phyloP scores from a whole-genome alignment of 2,888 invertebrate genomes.

The Drosophila paucipuncta region DNA sequence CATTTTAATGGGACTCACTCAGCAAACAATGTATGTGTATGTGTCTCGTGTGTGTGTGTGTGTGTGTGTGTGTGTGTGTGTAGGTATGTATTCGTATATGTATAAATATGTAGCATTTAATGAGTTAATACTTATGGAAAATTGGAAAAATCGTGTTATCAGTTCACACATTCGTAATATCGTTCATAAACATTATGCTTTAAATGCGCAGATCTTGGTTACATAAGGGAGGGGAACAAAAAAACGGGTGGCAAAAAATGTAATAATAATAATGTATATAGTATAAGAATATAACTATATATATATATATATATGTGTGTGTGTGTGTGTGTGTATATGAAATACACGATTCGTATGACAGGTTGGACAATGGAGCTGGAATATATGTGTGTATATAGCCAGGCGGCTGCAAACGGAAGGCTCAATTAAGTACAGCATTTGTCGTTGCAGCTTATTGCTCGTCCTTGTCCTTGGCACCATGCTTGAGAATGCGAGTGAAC shows the following conservation, averaged over 20 bases:
- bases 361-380: conserved; percentile 44
- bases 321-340: conserved; percentile 17
- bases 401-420: conserved; percentile 28
- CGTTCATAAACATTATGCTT: conserved; percentile 44
- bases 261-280: conserved; percentile 23
- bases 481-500: conserved; percentile 99
- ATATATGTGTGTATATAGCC: conserved; percentile 19
- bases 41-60: conserved; percentile 26
- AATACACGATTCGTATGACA: conserved; percentile 48
- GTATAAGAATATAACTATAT: conserved; percentile 8
- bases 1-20: conserved; percentile 65
- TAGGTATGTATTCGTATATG: conserved; percentile 10
- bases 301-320: conserved; percentile 23
- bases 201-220: conserved; percentile 56
- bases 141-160: conserved; percentile 62
- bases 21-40: conserved; percentile 38
- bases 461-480: conserved; percentile 99
- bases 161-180: conserved; percentile 39
- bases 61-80: conserved; percentile 42
- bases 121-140: conserved; percentile 74
- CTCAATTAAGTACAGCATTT: conserved; percentile 35
- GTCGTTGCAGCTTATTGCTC: conserved; percentile 89
- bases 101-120: conserved; percentile 55
- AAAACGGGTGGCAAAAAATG: conserved; percentile 17
- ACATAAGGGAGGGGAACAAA: conserved; percentile 43